phyloP scores from a whole-genome alignment of 2,113 vertebrate genomes.

The Riparia riparia region DNA sequence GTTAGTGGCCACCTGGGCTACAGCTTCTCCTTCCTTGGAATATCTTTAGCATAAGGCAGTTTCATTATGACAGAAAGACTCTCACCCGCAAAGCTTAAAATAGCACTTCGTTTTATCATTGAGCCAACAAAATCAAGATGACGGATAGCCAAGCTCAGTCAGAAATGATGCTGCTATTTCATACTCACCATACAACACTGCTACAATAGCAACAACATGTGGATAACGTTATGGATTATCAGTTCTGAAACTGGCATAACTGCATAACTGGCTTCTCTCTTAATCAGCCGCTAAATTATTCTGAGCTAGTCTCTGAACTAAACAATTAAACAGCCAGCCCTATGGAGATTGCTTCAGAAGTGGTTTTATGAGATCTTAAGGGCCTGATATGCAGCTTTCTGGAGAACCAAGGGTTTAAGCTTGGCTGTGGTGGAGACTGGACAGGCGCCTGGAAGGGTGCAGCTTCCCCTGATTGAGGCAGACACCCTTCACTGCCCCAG shows the following conservation, averaged over 20 bases:
- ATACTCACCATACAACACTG: neutral
- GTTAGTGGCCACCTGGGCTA: neutral
- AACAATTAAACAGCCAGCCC: neutral
- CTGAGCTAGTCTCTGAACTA: slow-evolving; percentile 9
- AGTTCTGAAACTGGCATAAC: neutral
- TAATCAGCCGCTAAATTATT: slow-evolving; percentile 12
- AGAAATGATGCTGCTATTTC: slow-evolving; percentile 30
- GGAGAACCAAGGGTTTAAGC: neutral
- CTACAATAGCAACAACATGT: neutral
- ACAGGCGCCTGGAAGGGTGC: neutral
- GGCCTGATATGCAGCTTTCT: neutral
- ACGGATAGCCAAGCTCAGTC: slow-evolving; percentile 11
- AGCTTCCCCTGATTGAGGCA: neutral
- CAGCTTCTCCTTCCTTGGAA: neutral
- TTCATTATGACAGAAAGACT: slow-evolving; percentile 38
- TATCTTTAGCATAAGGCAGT: neutral
- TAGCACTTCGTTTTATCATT: slow-evolving; percentile 5
- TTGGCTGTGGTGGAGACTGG: neutral
- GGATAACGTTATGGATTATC: neutral
- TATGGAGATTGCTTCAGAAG: neutral
- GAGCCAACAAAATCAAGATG: slow-evolving; percentile 49
- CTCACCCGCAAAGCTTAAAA: slow-evolving; percentile 34
- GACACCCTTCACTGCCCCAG: no score
- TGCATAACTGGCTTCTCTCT: neutral
- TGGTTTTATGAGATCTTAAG: neutral